phyloP scores from a whole-genome alignment of 64 coral and sea anemone genomes.

The Stichodactyla mertensii region DNA sequence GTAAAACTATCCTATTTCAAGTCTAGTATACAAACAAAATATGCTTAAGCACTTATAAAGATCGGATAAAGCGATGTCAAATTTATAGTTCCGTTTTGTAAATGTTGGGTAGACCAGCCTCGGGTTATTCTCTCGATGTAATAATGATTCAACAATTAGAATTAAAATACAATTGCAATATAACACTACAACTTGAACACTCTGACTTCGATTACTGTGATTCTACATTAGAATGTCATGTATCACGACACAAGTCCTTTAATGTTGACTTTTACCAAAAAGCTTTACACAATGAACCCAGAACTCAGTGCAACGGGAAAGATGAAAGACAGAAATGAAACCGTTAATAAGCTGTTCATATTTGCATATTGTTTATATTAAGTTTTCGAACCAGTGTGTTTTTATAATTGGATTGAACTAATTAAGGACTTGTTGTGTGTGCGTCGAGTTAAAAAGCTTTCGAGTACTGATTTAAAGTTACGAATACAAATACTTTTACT shows the following conservation, averaged over 20 bases:
- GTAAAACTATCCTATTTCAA: background rate
- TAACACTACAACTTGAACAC: too few relatives aligned
- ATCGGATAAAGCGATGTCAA: background rate
- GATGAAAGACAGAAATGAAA: background rate
- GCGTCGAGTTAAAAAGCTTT: too few relatives aligned
- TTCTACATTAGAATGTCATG: too few relatives aligned
- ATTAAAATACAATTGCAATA: too few relatives aligned
- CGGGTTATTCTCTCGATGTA: background rate
- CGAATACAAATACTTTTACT: too few relatives aligned
- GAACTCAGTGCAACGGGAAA: background rate
- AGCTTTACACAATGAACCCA: background rate
- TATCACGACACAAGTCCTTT: too few relatives aligned
- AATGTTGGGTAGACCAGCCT: background rate
- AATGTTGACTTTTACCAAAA: background rate
- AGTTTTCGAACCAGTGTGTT: background rate
- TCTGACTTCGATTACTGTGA: too few relatives aligned
- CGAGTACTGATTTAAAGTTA: too few relatives aligned
- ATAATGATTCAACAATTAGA: background rate
- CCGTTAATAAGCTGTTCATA: background rate
- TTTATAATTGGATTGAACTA: background rate
- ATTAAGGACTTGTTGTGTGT: background rate
- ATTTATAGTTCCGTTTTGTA: background rate
- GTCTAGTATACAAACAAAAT: background rate
- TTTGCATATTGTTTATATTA: background rate
- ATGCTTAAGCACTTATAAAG: background rate